Evolutionary conservation across 2,113 vertebrate genomes (phyloP).

Genomic region (Jacana jacana): DNA sequence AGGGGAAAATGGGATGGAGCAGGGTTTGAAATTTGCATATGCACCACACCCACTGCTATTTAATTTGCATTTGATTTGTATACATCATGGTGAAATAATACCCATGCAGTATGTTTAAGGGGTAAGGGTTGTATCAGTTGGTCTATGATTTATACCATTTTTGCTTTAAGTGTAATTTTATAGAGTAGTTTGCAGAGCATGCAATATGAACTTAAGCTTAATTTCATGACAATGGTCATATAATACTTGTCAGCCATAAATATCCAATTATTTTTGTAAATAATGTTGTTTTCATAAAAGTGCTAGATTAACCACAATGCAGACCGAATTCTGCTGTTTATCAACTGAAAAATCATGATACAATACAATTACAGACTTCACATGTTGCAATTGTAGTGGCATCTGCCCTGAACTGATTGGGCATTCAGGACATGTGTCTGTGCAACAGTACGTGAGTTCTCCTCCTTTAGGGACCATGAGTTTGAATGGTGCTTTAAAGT

Average conservation of each 20-base stretch:
- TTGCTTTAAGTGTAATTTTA: conserved; percentile 24
- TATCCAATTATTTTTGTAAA: background rate
- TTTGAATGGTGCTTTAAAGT: background rate
- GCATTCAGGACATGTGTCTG: background rate
- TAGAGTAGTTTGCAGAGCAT: background rate
- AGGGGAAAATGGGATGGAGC: conserved; percentile 44
- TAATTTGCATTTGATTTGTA: conserved; percentile 57
- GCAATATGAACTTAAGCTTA: background rate
- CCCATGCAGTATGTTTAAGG: background rate
- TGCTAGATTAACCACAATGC: background rate
- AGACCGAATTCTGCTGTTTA: background rate
- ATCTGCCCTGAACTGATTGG: background rate
- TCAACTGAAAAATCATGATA: background rate
- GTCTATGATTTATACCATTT: conserved; percentile 29
- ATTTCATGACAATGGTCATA: conserved; percentile 25
- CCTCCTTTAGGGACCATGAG: background rate
- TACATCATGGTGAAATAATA: conserved; percentile 2
- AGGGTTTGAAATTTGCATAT: conserved; percentile 42
- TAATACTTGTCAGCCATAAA: conserved; percentile 33
- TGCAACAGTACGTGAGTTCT: background rate
- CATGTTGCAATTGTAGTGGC: rapidly evolving
- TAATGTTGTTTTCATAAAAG: background rate
- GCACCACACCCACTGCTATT: conserved; percentile 32
- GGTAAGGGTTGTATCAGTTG: background rate
- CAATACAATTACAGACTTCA: background rate